Conservation (phyloP, 2,113 vertebrate species). For the Chunga burmeisteri region DNA sequence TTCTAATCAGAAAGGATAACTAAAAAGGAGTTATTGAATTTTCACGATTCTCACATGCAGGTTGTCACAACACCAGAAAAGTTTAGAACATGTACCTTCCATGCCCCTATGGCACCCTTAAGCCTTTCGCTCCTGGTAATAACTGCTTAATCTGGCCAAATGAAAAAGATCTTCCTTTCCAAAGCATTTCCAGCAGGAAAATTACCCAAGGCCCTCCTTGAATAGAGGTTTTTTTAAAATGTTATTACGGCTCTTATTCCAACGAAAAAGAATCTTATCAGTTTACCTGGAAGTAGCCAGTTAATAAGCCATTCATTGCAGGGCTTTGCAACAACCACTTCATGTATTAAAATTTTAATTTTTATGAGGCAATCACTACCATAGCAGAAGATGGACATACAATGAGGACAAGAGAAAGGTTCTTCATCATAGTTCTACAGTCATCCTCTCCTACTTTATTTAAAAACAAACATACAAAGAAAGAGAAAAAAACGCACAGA, state of each 20-base stretch:
- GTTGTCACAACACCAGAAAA: neutral
- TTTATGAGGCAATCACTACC: neutral
- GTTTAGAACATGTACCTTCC: neutral
- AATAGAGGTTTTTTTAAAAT: neutral
- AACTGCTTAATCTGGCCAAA: neutral
- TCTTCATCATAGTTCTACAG: fast-evolving
- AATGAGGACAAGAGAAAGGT: neutral
- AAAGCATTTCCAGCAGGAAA: neutral
- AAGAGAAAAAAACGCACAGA: neutral
- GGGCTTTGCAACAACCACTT: neutral
- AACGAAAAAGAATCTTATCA: neutral
- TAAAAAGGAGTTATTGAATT: neutral
- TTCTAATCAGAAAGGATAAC: neutral
- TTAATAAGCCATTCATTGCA: neutral
- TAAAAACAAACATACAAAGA: neutral
- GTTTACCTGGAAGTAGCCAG: neutral
- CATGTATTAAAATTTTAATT: neutral
- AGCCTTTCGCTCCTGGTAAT: neutral
- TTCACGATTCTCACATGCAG: neutral
- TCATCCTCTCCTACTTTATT: neutral
- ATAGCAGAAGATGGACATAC: neutral
- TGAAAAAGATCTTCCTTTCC: neutral
- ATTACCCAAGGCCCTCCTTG: neutral
- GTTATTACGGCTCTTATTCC: neutral
- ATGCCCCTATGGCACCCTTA: neutral